Evolutionary conservation across 2,888 invertebrate species (phyloP).

Genomic region (Ennomos fuscantarius): DNA sequence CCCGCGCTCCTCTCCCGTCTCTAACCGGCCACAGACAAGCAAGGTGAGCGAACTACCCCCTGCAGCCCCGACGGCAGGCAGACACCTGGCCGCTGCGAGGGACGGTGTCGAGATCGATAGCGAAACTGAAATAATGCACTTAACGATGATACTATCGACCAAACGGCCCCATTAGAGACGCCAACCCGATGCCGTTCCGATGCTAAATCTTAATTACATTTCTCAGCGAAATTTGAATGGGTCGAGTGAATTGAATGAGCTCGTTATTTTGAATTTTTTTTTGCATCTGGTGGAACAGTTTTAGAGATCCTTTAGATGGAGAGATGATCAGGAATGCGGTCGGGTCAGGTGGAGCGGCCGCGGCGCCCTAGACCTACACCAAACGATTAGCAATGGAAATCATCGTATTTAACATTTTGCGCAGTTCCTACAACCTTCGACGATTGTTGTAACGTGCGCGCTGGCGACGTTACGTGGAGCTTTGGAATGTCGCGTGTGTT

Average conservation of each 20-base stretch:
- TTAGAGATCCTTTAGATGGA: conserved; percentile 16
- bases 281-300: conserved; percentile 32
- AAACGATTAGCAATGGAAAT: conserved; percentile 13
- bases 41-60: conserved; percentile 57
- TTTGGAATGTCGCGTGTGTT: too few relatives aligned
- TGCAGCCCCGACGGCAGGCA: too few relatives aligned
- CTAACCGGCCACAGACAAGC: conserved; percentile 45
- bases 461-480: too few relatives aligned
- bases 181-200: conserved; percentile 14
- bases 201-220: conserved; percentile 27
- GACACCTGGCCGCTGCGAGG: too few relatives aligned
- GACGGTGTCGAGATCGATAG: conserved; percentile 20
- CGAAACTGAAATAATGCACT: conserved; percentile 17
- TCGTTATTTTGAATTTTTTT: conserved; percentile 34
- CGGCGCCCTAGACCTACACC: conserved; percentile 4
- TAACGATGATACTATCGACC: conserved; percentile 8
- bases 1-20: conserved; percentile 51
- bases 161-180: conserved; percentile 21
- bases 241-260: conserved; percentile 31
- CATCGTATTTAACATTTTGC: conserved; percentile 9
- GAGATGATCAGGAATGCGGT: conserved; percentile 36
- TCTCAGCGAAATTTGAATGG: conserved; percentile 29
- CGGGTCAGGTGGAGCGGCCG: conserved; percentile 8
- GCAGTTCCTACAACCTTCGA: too few relatives aligned
- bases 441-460: too few relatives aligned